Base-by-base conservation (phyloP, 2,113 vertebrate genomes). In the Girardinichthys multiradiatus region DNA sequence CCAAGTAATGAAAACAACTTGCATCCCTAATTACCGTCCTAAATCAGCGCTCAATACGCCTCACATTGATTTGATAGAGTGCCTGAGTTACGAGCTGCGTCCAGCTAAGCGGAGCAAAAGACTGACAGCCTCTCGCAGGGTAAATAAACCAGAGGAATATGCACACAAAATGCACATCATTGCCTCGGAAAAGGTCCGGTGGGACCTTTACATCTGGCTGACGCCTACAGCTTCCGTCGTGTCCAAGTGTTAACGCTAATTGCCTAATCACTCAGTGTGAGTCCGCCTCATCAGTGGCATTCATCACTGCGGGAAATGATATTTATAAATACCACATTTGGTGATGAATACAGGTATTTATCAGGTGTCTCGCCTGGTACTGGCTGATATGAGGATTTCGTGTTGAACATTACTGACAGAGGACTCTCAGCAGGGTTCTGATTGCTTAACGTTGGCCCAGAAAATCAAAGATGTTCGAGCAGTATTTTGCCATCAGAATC, bases 1-100 rank as follows among this genome's bases (percentile, higher is more conserved):
- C 79, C 81, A 85, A 93, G 86, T 92, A 91, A 93, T 91, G 87
- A 94, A 92, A 93, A 93, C 91, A 92, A 93, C 92, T 92, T 93
- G 87, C 89, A 86, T 83, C 82, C 80, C 81, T 93, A 94, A 94
- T 94, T 93, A 91, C 87, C 80, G 31, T 57, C 85, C 72, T 92
- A 91, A 92, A 92, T 94, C 89, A 91, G 87, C 61, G 31, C 82
- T 92, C 91, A 90, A 91, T 82, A 79, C 72, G 80, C 86, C 70
- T 57, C 68, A 78, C 89, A 87, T 90, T 85, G 89, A 91, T 89
- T 91, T 93, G 91, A 93, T 90, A 76, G 90, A 91, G 88, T 66
- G 76, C 68, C 68, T 88, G 90, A 90, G 84, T 92, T 91, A 91
- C 84, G 82, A 90, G 83, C 64, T 58, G 78, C 87, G 83, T 77